These are phyloP conservation scores for Corydoras sp. DNA, from an alignment of 2,113 vertebrate species.

Conservation along the genomic window DNA sequence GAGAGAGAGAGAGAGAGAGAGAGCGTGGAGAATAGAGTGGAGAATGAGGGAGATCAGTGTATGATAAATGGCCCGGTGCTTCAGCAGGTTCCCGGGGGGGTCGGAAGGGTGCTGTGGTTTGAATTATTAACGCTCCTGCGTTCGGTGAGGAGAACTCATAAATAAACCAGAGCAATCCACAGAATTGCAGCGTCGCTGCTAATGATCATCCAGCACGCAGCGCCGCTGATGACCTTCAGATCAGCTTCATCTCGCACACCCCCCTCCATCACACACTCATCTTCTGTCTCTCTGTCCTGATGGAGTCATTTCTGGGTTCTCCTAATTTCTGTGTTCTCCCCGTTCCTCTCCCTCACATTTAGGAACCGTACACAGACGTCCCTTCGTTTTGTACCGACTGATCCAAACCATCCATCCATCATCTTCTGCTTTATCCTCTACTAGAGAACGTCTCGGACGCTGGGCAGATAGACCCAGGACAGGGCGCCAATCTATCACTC, in stretches of 20 bases:
- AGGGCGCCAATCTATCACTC: too few species aligned
- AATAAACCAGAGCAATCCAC: constrained; percentile 68
- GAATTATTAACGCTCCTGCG: constrained; percentile 69
- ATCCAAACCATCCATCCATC: too few species aligned
- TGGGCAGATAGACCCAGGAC: too few species aligned
- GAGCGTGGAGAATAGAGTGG: constrained; percentile 36
- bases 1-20: constrained; percentile 23
- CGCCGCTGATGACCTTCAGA: constrained; percentile 31
- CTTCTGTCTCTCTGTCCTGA: constrained; percentile 16
- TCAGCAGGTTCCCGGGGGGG: constrained; percentile 58
- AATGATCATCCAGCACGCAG: constrained; percentile 26
- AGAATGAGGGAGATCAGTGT: constrained; percentile 51
- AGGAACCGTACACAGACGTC: too few species aligned
- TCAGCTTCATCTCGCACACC: neutral
- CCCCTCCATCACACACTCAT: neutral
- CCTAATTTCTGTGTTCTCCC: too few species aligned
- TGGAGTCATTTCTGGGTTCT: constrained; percentile 22
- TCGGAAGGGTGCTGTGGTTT: constrained; percentile 50
- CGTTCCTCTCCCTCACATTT: too few species aligned
- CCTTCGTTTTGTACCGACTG: too few species aligned
- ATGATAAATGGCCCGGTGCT: constrained; percentile 62
- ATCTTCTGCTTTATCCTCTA: too few species aligned
- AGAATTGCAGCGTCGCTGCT: constrained; percentile 21
- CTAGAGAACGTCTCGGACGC: too few species aligned
- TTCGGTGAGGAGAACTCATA: constrained; percentile 46